Conservation (phyloP, 2,113 vertebrate genomes). For the Uria lomvia region DNA sequence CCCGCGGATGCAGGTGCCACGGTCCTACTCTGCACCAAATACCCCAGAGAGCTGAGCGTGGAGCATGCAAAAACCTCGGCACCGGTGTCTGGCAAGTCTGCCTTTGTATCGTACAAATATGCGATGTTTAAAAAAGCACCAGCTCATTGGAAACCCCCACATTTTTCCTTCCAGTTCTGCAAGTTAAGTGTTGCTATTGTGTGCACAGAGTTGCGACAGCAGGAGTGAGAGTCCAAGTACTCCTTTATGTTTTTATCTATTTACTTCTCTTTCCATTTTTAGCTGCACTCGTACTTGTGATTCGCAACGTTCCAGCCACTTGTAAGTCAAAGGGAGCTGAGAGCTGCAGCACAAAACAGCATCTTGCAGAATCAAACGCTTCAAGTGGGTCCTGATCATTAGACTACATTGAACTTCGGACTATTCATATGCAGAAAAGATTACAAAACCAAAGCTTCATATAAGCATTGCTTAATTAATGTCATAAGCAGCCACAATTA, state of each 20-base stretch:
- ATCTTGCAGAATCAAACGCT: background rate
- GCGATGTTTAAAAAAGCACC: rapidly evolving
- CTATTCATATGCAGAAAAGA: slow-evolving; percentile 44
- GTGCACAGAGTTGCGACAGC: background rate
- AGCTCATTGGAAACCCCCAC: background rate
- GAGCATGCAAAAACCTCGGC: rapidly evolving
- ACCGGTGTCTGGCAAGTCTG: rapidly evolving
- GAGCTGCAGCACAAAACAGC: background rate
- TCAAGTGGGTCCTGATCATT: slow-evolving; percentile 23
- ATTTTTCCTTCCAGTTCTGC: background rate
- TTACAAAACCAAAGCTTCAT: background rate
- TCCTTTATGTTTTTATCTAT: background rate
- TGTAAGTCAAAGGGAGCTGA: background rate
- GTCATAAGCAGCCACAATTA: background rate
- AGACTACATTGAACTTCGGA: slow-evolving; percentile 1
- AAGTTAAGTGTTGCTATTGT: background rate
- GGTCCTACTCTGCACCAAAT: background rate
- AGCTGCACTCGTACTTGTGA: background rate
- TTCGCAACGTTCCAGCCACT: background rate
- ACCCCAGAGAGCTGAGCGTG: rapidly evolving
- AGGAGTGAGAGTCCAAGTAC: background rate
- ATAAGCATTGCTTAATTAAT: slow-evolving; percentile 22
- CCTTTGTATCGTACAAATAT: rapidly evolving
- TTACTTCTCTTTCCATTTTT: background rate
- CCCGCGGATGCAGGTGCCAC: background rate